Percentiles rank a stretch among this genome's conserved stretches.
phyloP scores from a whole-genome alignment of 2,797 vertebrate species.

The Neosalanx taihuensis region DNA sequence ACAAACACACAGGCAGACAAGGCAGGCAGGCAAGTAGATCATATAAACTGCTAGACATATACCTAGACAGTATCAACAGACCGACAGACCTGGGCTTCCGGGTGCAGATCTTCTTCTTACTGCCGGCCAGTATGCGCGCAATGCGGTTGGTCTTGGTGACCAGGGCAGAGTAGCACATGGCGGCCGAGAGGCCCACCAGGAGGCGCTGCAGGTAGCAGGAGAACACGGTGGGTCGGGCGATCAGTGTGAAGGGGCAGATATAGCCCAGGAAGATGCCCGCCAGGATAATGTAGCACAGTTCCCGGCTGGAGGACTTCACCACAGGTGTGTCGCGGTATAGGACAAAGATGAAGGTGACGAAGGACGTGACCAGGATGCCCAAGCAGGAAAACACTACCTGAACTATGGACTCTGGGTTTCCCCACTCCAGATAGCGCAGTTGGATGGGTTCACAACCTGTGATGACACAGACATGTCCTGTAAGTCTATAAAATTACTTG shows the following conservation, averaged over 20 bases:
- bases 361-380: slow-evolving; percentile 95
- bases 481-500: background rate
- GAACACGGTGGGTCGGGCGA: slow-evolving; percentile 87
- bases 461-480: slow-evolving; percentile 10
- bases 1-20: no score
- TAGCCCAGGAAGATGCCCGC: slow-evolving; percentile 97
- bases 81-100: slow-evolving; percentile 76
- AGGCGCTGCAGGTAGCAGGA: slow-evolving; percentile 97
- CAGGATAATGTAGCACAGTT: slow-evolving; percentile 97
- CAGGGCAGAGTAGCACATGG: slow-evolving; percentile 97
- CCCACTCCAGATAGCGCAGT: slow-evolving; percentile 92
- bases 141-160: slow-evolving; percentile 99
- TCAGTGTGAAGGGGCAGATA: slow-evolving; percentile 95
- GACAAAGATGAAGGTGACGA: slow-evolving; percentile 97
- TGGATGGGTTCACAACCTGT: slow-evolving; percentile 88
- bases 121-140: slow-evolving; percentile 95
- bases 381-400: slow-evolving; percentile 93
- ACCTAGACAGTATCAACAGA: no score
- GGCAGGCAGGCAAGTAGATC: no score
- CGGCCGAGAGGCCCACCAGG: slow-evolving; percentile 92
- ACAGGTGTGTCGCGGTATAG: slow-evolving; percentile 97
- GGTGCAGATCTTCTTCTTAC: slow-evolving; percentile 99
- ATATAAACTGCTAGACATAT: no score
- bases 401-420: slow-evolving; percentile 92
- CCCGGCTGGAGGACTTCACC: slow-evolving; percentile 96